Percentiles rank a stretch among this genome's conserved stretches.
Conservation (phyloP, 35 echinoderm and acorn worm genomes). For the Antedon bifida region DNA sequence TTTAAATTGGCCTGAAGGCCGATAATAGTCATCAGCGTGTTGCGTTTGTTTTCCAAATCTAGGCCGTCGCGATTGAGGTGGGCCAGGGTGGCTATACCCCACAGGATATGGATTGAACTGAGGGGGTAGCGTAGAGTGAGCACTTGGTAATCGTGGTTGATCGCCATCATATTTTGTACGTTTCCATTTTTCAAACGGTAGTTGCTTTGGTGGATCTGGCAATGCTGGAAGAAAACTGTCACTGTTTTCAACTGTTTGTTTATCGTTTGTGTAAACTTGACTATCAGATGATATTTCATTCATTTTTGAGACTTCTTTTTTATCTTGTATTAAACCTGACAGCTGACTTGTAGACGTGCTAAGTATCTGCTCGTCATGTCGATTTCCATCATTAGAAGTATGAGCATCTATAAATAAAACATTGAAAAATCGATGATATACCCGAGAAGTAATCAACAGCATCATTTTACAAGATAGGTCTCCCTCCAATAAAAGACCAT, state of each 20-base stretch:
- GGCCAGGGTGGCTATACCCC: neutral
- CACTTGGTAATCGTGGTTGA: conserved; percentile 25
- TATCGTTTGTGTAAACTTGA: neutral
- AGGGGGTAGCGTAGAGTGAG: conserved; percentile 51
- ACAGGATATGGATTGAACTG: conserved; percentile 55
- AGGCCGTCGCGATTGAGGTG: neutral
- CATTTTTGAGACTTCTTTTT: neutral
- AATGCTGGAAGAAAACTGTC: conserved; percentile 2
- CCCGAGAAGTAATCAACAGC: no score
- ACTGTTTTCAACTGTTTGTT: neutral
- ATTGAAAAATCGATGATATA: no score
- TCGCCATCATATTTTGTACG: neutral
- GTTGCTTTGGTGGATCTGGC: conserved; percentile 29
- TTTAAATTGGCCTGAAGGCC: neutral
- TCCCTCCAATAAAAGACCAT: no score
- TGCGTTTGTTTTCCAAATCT: neutral
- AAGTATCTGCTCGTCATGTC: neutral
- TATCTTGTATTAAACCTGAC: neutral
- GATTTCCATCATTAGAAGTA: no score
- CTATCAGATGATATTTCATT: neutral
- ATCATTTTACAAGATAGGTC: no score
- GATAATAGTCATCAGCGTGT: neutral
- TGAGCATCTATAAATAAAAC: no score
- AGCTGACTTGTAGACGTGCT: no score
- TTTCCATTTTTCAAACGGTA: conserved; percentile 56